These are phyloP conservation scores for Habrosyne pyritoides DNA, from an alignment of 2,888 invertebrate genomes.

Conservation along the genomic window DNA sequence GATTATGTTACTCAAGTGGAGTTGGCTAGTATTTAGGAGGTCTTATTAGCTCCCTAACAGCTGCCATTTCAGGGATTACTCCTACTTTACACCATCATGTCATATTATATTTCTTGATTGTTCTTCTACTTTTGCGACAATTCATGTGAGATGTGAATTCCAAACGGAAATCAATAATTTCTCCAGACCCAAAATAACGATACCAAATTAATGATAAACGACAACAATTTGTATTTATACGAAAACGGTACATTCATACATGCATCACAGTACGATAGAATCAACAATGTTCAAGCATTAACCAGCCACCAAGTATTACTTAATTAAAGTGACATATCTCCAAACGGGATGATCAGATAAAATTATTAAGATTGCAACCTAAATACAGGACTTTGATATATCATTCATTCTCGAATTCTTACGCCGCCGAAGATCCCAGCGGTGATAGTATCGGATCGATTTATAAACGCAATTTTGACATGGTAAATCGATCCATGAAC, in stretches of 20 bases:
- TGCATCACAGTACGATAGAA: constrained; percentile 31
- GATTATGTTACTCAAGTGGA: too few relatives aligned
- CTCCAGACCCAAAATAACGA: constrained; percentile 43
- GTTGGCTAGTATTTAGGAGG: too few relatives aligned
- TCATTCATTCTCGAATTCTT: constrained; percentile 52
- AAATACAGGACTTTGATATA: constrained; percentile 74
- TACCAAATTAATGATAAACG: constrained; percentile 48
- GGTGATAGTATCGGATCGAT: constrained; percentile 60
- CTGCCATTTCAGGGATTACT: too few relatives aligned
- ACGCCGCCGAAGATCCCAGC: constrained; percentile 22
- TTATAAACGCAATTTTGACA: constrained; percentile 60
- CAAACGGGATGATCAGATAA: constrained; percentile 60
- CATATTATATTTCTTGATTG: too few relatives aligned
- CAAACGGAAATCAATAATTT: constrained; percentile 25
- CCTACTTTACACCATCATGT: too few relatives aligned
- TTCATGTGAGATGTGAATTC: constrained; percentile 10
- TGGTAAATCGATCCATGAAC: constrained; percentile 56
- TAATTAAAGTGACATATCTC: constrained; percentile 56
- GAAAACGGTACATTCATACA: constrained; percentile 32
- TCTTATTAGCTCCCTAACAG: too few relatives aligned
- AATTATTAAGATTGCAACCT: constrained; percentile 70
- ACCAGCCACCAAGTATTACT: constrained; percentile 48
- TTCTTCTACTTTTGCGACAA: too few relatives aligned
- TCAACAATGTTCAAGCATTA: constrained; percentile 35
- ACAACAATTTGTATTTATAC: constrained; percentile 50